These are phyloP conservation scores for Copsychus sechellarum DNA, from an alignment of 2,113 vertebrate genomes.

Conservation along the genomic window DNA sequence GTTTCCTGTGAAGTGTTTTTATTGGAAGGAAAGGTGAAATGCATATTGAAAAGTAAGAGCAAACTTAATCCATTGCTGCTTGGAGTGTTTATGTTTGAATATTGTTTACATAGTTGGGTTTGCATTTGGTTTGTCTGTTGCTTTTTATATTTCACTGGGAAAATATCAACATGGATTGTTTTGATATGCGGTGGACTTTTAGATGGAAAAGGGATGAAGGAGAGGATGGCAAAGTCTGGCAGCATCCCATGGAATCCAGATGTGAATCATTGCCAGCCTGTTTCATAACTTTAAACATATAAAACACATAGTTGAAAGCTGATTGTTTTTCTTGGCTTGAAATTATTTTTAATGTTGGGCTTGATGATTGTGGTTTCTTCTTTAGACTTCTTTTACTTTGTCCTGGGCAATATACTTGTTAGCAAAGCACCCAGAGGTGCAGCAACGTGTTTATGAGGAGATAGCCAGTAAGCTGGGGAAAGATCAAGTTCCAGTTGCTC, in stretches of 20 bases:
- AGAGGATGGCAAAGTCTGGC: not conserved
- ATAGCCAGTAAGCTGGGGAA: slow-evolving; percentile 76
- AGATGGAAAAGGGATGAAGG: not conserved
- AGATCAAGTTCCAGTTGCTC: slow-evolving; percentile 73
- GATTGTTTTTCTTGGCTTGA: not conserved
- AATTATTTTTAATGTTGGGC: not conserved
- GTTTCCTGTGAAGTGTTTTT: not conserved
- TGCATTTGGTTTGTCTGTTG: slow-evolving; percentile 5
- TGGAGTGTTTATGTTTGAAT: not conserved
- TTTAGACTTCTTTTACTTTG: slow-evolving; percentile 88
- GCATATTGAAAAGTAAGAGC: not conserved
- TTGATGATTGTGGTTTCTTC: slow-evolving; percentile 8
- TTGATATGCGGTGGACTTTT: not conserved
- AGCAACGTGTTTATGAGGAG: slow-evolving; percentile 82
- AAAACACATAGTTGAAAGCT: not conserved
- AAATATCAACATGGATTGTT: not conserved
- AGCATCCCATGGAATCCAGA: not conserved
- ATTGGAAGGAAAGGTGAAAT: not conserved
- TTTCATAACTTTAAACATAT: not conserved
- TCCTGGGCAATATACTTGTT: slow-evolving; percentile 88
- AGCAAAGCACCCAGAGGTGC: slow-evolving; percentile 81
- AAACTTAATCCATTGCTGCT: not conserved
- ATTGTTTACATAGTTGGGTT: not conserved
- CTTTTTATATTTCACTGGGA: slow-evolving; percentile 3
- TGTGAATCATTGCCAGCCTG: not conserved